phyloP scores from a whole-genome alignment of 1,140 invertebrate genomes.

The Drosophila nasuta region DNA sequence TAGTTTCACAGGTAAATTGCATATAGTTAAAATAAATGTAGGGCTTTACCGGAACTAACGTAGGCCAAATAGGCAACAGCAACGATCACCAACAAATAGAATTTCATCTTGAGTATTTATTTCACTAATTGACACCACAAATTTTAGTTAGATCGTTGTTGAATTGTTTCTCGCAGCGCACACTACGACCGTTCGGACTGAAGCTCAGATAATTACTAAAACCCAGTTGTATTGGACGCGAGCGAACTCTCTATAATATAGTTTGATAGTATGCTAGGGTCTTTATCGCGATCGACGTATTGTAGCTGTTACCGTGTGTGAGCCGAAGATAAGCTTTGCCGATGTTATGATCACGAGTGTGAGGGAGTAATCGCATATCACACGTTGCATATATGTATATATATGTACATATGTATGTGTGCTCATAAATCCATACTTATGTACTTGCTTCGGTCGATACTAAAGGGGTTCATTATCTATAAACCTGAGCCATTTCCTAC shows the following conservation, averaged over 20 bases:
- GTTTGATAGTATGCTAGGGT: background rate
- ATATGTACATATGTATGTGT: background rate
- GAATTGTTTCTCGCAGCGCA: constrained; percentile 7
- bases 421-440: constrained; percentile 1
- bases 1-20: constrained; percentile 7
- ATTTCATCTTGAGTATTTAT: constrained; percentile 60
- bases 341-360: background rate
- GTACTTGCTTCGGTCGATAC: background rate
- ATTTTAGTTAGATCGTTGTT: background rate
- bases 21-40: background rate
- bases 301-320: constrained; percentile 10
- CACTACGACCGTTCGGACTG: background rate
- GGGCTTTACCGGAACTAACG: constrained; percentile 65
- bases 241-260: background rate
- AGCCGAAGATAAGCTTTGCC: background rate
- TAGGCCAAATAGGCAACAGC: constrained; percentile 63
- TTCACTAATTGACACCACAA: background rate
- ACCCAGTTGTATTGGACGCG: background rate
- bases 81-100: constrained; percentile 50
- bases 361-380: background rate
- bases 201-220: constrained; percentile 23
- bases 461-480: background rate
- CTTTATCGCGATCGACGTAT: constrained; percentile 10
- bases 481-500: background rate
- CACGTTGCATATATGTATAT: background rate